Evolutionary conservation across 2,113 vertebrate species (phyloP), one percentile per base, ranked within the genome.

Genomic region (Empidonax alnorum): DNA sequence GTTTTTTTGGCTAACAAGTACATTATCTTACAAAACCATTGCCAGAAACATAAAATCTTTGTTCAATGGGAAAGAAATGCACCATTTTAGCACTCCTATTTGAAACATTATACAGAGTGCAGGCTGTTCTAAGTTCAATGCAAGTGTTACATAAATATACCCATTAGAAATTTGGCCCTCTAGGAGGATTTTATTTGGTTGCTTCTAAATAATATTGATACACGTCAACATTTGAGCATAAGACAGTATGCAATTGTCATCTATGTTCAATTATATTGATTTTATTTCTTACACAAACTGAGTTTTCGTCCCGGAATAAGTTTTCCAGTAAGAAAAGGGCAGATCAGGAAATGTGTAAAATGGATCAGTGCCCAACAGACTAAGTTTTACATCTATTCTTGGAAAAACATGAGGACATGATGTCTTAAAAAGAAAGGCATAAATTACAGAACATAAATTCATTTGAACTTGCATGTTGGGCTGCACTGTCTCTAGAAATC

Each of bases 291-390:
- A 79, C 37, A 68, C 76, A 92, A 84, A 90, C 87, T 42, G 39
- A 77, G 67, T 39, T 93, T 95, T 96, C 65, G 61, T 83, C 67
- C 59, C 28, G 50, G 79, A 90, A 74, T 86, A 85, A 49, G 87
- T 76, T 93, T 96, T 90, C 90, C 80, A 75, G 90, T 93, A 94
- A 96, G 66, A 50, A 33, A 50, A 84, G n/a, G 73, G 46, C 61
- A 96, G 65, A 81, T 93, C 84, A 89, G 86, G 80, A 96, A 96
- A 94, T 96, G 80, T 84, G 52, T 92, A 92, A 95, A 89, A 90
- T 94, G 96, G 92, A 94, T 76, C 73, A 35, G 86, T 97, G 95
- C 93, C 96, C 92, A 87, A 96, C 94, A 82, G 66, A 30, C 56
- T 74, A 90, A 93, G 80, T 93, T 96, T 69, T 87, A 49, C 58